Base-by-base conservation (phyloP, 1,140 invertebrate species). In the Gryon sp. region DNA sequence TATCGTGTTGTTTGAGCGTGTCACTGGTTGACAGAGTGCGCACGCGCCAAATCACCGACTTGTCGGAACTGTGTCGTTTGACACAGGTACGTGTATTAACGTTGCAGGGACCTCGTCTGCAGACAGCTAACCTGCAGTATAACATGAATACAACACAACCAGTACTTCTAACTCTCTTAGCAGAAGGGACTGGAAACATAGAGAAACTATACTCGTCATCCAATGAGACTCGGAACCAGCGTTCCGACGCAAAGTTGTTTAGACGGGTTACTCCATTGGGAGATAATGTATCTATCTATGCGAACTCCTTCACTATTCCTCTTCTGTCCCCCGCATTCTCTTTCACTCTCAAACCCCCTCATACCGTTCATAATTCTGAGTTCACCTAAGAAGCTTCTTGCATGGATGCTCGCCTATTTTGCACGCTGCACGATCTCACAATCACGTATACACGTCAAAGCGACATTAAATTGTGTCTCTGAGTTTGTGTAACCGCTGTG, bases 211-310 rank as follows among this genome's bases (percentile, higher is more conserved):
- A 78, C 66, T 73, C 76, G 76, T 82, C 80, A 79, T 69, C 79
- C 81, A 83, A 84, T 82, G 79, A 81, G 78, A 84, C 78, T 83
- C 22, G 40, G 53, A 63, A 66, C 62, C 45, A 70, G 7, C 41
- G 69, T 69, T 75, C 38, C 65, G 65, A 66, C 50, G 76, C 78
- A 83, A 83, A 84, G 76, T 83, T 83, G 80, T 83, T 83, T 80
- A 79, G 82, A 82, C 82, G 77, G 79, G 81, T 79, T 77, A 80
- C 78, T 45, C 76, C 68, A 62, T 50, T 53, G 78, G 78, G 72
- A 75, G 77, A 82, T 70, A 70, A 62, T 78, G 73, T 65, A 59
- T 53, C 60, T 57, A 66, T 60, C 68, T 72, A 46, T 82, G 69
- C n/a, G n/a, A 43, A 32, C 26, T 38, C 45, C 19, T 7, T 24